These are phyloP conservation scores for Drosophila hamatofila DNA, from an alignment of 2,888 invertebrate genomes.

Conservation along the genomic window DNA sequence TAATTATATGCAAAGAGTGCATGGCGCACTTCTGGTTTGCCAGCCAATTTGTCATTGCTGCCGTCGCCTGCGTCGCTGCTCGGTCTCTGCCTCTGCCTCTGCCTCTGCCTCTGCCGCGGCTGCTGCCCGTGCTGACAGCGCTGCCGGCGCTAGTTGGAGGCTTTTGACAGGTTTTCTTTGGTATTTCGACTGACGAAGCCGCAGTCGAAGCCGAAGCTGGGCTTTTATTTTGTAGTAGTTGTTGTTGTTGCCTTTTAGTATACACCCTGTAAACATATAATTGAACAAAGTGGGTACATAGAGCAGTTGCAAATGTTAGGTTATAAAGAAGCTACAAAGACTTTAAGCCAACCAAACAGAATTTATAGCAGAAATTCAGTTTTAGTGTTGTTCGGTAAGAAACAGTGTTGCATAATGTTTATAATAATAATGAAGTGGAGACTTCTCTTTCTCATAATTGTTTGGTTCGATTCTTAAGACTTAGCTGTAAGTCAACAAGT, in stretches of 20 bases:
- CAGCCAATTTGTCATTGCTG: slow-evolving; percentile 71
- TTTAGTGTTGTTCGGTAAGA: background rate
- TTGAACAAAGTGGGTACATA: background rate
- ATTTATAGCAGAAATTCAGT: background rate
- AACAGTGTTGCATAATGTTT: background rate
- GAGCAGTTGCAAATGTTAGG: background rate
- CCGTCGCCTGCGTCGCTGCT: slow-evolving; percentile 16
- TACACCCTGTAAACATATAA: slow-evolving; percentile 29
- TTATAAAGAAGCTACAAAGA: background rate
- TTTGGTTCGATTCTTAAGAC: background rate
- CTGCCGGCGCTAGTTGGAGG: slow-evolving; percentile 36
- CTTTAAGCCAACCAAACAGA: background rate
- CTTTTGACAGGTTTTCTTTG: slow-evolving; percentile 58
- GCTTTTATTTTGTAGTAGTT: slow-evolving; percentile 31
- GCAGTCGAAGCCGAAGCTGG: slow-evolving; percentile 5
- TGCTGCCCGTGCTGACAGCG: slow-evolving; percentile 18
- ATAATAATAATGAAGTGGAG: no score
- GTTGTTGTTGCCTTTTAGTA: slow-evolving; percentile 2
- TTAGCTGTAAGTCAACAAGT: background rate
- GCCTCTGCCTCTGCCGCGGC: background rate
- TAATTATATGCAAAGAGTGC: slow-evolving; percentile 68
- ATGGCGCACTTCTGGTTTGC: slow-evolving; percentile 75
- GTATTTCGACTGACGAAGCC: slow-evolving; percentile 27
- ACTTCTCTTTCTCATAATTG: background rate
- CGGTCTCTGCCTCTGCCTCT: background rate